Evolutionary conservation across 2,797 vertebrate genomes (phyloP).

Genomic region (Diplodus sargus): DNA sequence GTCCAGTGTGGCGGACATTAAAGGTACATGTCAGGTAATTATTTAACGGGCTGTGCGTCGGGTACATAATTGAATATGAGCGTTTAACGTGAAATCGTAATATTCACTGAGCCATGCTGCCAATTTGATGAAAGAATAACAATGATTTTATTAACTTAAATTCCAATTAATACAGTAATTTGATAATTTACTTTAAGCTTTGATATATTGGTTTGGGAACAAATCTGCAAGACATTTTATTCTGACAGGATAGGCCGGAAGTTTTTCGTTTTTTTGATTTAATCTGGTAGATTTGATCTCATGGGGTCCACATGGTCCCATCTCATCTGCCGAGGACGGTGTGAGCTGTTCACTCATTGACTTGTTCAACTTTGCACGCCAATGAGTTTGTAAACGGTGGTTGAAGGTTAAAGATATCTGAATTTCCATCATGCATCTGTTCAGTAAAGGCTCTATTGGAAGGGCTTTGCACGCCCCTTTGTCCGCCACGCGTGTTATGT

Average conservation of each 20-base stretch:
- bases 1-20: neutral
- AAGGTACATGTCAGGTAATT: neutral
- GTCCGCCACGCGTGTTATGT: conserved; percentile 35
- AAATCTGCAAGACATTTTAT: conserved; percentile 27
- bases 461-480: conserved; percentile 5
- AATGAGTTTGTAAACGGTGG: rapidly evolving
- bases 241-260: conserved; percentile 63
- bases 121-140: neutral
- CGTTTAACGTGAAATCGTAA: neutral
- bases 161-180: rapidly evolving
- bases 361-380: neutral
- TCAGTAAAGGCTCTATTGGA: neutral
- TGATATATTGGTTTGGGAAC: neutral
- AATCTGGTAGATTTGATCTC: conserved; percentile 31
- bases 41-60: neutral
- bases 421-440: neutral
- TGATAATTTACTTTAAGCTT: neutral
- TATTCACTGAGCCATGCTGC: neutral
- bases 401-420: neutral
- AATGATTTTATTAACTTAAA: neutral
- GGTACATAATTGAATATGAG: neutral
- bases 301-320: conserved; percentile 22
- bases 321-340: neutral
- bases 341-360: neutral
- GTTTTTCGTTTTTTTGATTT: neutral